phyloP scores from a whole-genome alignment of 2,797 vertebrate genomes.

The Dermochelys coriacea region DNA sequence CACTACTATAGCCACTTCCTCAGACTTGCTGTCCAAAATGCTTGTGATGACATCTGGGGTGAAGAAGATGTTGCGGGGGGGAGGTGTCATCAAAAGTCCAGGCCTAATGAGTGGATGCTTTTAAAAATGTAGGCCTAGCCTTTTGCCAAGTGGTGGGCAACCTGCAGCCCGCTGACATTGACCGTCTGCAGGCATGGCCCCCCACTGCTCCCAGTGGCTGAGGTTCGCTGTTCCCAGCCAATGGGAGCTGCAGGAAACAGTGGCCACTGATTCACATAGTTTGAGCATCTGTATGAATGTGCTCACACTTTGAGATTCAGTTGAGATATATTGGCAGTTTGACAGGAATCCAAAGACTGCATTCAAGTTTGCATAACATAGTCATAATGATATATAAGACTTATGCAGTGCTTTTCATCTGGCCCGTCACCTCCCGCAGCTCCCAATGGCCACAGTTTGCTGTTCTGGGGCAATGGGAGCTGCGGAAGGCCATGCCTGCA shows the following conservation, averaged over 20 bases:
- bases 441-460: too few relatives aligned
- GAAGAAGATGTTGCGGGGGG: not conserved
- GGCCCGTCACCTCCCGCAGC: too few relatives aligned
- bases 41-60: not conserved
- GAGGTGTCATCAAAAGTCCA: slow-evolving; percentile 1
- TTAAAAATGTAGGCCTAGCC: not conserved
- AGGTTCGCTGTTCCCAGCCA: too few relatives aligned
- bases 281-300: not conserved
- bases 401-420: not conserved
- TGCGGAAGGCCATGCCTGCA: too few relatives aligned
- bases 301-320: not conserved
- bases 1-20: slow-evolving; percentile 23
- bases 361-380: not conserved
- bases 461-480: too few relatives aligned
- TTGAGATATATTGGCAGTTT: not conserved
- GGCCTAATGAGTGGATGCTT: not conserved
- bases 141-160: not conserved
- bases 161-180: too few relatives aligned
- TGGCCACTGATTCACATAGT: not conserved
- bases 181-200: too few relatives aligned
- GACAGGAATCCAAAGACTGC: not conserved
- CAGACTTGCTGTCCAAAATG: not conserved
- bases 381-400: not conserved
- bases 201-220: too few relatives aligned
- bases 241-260: too few relatives aligned